Evolutionary conservation across 2,113 vertebrate genomes (phyloP).

Genomic region (Cavia aperea): DNA sequence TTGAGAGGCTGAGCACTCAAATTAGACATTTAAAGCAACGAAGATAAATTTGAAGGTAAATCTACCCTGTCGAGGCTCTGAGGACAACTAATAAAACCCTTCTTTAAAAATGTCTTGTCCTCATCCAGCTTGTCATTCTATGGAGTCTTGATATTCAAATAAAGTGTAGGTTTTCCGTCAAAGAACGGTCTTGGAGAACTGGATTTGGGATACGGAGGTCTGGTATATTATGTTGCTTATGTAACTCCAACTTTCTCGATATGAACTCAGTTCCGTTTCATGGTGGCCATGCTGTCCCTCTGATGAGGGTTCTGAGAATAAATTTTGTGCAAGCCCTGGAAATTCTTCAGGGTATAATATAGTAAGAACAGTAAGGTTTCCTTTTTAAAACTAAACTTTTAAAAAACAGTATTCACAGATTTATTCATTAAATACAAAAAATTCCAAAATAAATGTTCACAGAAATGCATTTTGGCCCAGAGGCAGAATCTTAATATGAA

Average conservation of each 20-base stretch:
- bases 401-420: background rate
- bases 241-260: too few relatives aligned
- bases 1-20: constrained; percentile 71
- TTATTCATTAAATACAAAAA: background rate
- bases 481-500: background rate
- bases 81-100: constrained; percentile 40
- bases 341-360: background rate
- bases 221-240: background rate
- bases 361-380: background rate
- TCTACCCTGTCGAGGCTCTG: constrained; percentile 27
- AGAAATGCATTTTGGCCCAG: background rate
- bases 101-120: background rate
- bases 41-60: constrained; percentile 57
- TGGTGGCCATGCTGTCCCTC: background rate
- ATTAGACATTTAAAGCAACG: constrained; percentile 50
- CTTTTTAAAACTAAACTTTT: background rate
- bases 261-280: background rate
- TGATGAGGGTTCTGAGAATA: background rate
- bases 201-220: background rate
- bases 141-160: background rate
- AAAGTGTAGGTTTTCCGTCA: background rate
- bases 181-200: background rate
- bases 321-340: background rate
- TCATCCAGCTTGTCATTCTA: background rate
- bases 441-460: background rate